Evolutionary conservation across 2,888 invertebrate genomes (phyloP).

Genomic region (Panzeria rudis): DNA sequence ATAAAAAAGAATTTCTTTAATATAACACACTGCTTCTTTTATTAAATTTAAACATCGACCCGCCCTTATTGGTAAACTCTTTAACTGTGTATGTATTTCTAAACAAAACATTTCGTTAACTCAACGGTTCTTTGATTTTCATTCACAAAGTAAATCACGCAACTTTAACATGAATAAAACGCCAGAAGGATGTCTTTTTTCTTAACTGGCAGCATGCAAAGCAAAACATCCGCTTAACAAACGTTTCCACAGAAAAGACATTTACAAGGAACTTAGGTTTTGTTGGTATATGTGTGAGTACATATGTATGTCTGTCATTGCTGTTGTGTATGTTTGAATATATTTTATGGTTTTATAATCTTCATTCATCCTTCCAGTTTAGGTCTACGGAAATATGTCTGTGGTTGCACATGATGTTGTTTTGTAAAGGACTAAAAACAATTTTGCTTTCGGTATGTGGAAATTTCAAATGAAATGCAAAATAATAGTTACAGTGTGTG

Average conservation of each 20-base stretch:
- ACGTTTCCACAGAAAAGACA: neutral
- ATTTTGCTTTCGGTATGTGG: conserved; percentile 7
- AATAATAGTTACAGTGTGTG: neutral
- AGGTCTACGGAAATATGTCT: conserved; percentile 56
- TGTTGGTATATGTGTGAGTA: neutral
- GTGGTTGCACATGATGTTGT: conserved; percentile 52
- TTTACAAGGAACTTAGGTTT: neutral
- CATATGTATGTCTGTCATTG: conserved; percentile 12
- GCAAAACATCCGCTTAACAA: conserved; percentile 19
- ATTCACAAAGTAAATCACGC: conserved; percentile 32
- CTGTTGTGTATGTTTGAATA: conserved; percentile 9
- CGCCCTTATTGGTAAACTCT: neutral
- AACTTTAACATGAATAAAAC: conserved; percentile 25
- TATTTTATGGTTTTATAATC: conserved; percentile 59
- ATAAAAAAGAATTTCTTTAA: too few species aligned
- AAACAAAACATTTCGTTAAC: neutral
- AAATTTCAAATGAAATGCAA: conserved; percentile 30
- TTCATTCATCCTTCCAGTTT: conserved; percentile 50
- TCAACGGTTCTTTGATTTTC: conserved; percentile 8
- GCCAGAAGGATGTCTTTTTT: conserved; percentile 29
- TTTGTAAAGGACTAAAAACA: conserved; percentile 32
- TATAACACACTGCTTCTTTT: neutral
- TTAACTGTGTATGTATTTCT: neutral
- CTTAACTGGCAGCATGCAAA: conserved; percentile 6
- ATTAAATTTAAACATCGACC: neutral